These are phyloP conservation scores for Sarcophaga rosellei DNA, from an alignment of 2,888 invertebrate genomes.

Conservation along the genomic window DNA sequence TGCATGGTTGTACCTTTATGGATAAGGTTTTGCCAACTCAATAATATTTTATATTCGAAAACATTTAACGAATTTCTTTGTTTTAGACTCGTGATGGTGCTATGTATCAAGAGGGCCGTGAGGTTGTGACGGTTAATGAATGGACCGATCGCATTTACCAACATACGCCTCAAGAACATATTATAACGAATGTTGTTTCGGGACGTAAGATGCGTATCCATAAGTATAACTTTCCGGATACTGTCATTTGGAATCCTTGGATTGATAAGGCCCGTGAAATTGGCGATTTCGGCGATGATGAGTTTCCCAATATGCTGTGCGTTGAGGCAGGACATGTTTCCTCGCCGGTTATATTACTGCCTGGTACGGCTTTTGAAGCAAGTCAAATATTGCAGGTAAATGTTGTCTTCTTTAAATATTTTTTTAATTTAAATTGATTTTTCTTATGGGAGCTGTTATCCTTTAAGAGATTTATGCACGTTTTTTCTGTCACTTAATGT, in stretches of 20 bases:
- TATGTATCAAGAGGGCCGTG: constrained; percentile 93
- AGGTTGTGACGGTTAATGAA: constrained; percentile 93
- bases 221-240: constrained; percentile 97
- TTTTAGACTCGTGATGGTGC: constrained; percentile 90
- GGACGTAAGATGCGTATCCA: constrained; percentile 95
- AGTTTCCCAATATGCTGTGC: constrained; percentile 98
- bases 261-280: constrained; percentile 95
- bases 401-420: background rate
- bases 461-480: background rate
- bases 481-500: too few species aligned
- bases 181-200: constrained; percentile 95
- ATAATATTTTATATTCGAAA: background rate
- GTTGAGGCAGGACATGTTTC: constrained; percentile 96
- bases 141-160: constrained; percentile 97
- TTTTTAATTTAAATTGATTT: background rate
- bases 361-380: constrained; percentile 95
- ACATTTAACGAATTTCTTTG: background rate
- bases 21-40: constrained; percentile 86
- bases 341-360: constrained; percentile 92
- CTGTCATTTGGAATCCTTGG: constrained; percentile 99
- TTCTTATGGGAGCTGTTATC: background rate
- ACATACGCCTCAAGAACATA: constrained; percentile 95
- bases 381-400: constrained; percentile 92
- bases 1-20: constrained; percentile 94
- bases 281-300: constrained; percentile 97